phyloP scores from a whole-genome alignment of 1,140 invertebrate species.

The Meteorus sp. region DNA sequence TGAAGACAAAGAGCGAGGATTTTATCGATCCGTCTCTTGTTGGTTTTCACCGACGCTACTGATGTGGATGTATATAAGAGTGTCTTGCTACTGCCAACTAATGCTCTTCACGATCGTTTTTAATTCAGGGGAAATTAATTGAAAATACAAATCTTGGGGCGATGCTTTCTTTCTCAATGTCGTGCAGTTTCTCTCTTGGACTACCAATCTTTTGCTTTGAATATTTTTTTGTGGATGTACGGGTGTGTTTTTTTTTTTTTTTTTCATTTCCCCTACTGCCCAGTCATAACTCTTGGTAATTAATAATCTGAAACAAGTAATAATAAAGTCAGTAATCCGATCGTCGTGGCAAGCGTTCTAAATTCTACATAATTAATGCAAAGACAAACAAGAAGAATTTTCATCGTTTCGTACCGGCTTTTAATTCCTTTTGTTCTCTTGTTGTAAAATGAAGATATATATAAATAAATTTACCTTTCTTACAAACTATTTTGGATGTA shows the following conservation, averaged over 20 bases:
- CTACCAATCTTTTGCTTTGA: conserved; percentile 20
- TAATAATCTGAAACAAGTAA: conserved; percentile 61
- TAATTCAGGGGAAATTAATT: conserved; percentile 56
- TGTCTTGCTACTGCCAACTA: conserved; percentile 21
- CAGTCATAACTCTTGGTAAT: conserved; percentile 55
- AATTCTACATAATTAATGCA: conserved; percentile 61
- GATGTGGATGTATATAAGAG: not conserved
- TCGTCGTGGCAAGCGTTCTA: conserved; percentile 52
- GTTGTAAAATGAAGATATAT: conserved; percentile 3
- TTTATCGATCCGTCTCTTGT: conserved; percentile 36
- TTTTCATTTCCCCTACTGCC: conserved; percentile 12
- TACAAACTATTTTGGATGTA: not conserved
- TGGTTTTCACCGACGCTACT: conserved; percentile 14
- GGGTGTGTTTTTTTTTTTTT: too few relatives aligned
- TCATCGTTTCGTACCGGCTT: conserved; percentile 21
- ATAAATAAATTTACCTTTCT: conserved; percentile 1
- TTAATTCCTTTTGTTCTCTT: conserved; percentile 33
- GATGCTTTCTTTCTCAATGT: conserved; percentile 35
- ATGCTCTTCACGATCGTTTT: conserved; percentile 46
- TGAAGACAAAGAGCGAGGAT: conserved; percentile 17
- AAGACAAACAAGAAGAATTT: conserved; percentile 59
- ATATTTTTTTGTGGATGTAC: too few relatives aligned
- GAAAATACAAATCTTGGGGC: conserved; percentile 52
- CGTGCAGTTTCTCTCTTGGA: not conserved
- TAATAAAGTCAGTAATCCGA: conserved; percentile 58